Percentiles rank a stretch among this genome's conserved stretches.
Evolutionary conservation across 1,140 invertebrate species (phyloP).

Genomic region (Prorops nasuta): DNA sequence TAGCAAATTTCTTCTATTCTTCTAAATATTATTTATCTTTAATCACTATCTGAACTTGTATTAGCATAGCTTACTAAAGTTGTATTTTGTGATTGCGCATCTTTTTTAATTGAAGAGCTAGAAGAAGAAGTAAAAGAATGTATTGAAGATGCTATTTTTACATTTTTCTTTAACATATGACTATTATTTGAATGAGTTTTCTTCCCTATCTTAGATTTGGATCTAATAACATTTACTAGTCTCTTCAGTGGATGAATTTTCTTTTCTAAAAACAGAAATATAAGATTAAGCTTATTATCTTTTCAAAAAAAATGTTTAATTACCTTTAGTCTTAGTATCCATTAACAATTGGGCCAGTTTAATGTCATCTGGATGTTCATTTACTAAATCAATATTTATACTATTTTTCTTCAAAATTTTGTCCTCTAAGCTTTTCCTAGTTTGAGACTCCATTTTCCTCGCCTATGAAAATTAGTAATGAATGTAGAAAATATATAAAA

Average conservation of each 20-base stretch:
- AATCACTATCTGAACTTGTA: slow-evolving; percentile 50
- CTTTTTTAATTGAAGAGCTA: too few relatives aligned
- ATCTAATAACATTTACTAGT: slow-evolving; percentile 38
- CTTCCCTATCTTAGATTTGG: slow-evolving; percentile 20
- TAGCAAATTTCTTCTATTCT: too few relatives aligned
- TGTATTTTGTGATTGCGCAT: too few relatives aligned
- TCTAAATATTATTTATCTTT: too few relatives aligned
- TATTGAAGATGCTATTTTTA: slow-evolving; percentile 11
- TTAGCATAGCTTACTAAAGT: slow-evolving; percentile 49
- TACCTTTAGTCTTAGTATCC: slow-evolving; percentile 35
- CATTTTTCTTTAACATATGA: slow-evolving; percentile 1
- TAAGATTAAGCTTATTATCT: background rate
- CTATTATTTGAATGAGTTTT: background rate
- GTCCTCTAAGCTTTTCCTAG: slow-evolving; percentile 66
- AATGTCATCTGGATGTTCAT: slow-evolving; percentile 77
- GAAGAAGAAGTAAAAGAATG: slow-evolving; percentile 1
- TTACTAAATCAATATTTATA: slow-evolving; percentile 74
- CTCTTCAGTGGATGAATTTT: slow-evolving; percentile 34
- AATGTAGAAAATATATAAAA: slow-evolving; percentile 7
- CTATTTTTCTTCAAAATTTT: slow-evolving; percentile 75
- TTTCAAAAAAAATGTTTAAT: too few relatives aligned
- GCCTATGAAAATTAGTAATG: slow-evolving; percentile 55
- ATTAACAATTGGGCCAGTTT: slow-evolving; percentile 73
- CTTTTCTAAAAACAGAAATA: slow-evolving; percentile 27
- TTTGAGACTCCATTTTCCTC: slow-evolving; percentile 74